Base-by-base conservation (phyloP, 2,888 invertebrate species). In the Drosophila formosana region DNA sequence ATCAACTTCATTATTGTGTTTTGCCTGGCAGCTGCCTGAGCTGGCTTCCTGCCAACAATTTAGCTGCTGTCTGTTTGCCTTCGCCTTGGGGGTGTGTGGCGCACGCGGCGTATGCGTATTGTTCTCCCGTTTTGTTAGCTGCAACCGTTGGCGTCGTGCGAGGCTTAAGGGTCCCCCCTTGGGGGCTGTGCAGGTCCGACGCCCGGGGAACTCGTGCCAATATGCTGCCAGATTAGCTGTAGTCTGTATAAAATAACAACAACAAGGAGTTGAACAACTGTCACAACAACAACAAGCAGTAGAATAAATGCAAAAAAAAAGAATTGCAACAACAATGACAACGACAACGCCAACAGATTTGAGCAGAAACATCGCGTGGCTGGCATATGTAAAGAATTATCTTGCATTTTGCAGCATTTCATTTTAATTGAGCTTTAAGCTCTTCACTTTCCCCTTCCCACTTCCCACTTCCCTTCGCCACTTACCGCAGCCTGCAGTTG, bases 31-130 rank as follows among this genome's bases (percentile, higher is more conserved):
- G 39, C 39, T 72, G 72, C 63, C 68, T 72, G 60, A 37, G 78
- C 78, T 84, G 84, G 89, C 89, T 76, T 76, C 66, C 76, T 85
- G 84, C 84, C 84, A 85, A 77, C 89, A 84, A 83, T 83, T 83
- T 80, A 80, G 77, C 61, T 66, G 63, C 75, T 77, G 75, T 64
- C 74, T 74, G 67, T 86, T 69, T 77, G 65, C 75, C 25, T 72
- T 84, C 51, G 11, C n/a, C n/a, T 13, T 1, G 11, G 8, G 30
- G 41, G 23, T 37, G 39, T 26, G 26, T 30, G 26, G 41, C 53
- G 56, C 39, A 80, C 83, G 64, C 45, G 80, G 74, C 86, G 82
- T 80, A 86, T 86, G 75, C 87, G 81, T 78, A 83, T 86, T 84
- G 87, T 82, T 72, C 76, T 61, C 68, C 49, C 60, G 37, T 47